Evolutionary conservation across 2,113 vertebrate species (phyloP), one percentile per base, ranked within the genome.

Genomic region (Lynx canadensis): DNA sequence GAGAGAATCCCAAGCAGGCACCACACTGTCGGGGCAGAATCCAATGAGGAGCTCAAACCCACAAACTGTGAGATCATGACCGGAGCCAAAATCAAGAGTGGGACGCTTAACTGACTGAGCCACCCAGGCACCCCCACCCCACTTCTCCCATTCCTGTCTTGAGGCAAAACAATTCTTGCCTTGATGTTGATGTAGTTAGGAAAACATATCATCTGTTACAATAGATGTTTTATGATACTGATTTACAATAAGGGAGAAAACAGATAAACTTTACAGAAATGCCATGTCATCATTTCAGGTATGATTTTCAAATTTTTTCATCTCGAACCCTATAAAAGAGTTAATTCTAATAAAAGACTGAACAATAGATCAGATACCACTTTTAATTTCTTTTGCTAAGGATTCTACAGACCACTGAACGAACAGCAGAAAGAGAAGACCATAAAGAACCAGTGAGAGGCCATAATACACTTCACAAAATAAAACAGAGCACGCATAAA

Each of bases 201-300:
- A 57, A 89, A 94, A 92, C 66, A 76, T 36, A 87, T 89, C 65
- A 57, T 7, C 8, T 74, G 3, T 48, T 65, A 68, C 85, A 85
- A 92, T 76, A 63, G 63, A 90, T 33, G 48, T 79, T 74, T 92
- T 69, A 78, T 60, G 36, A 90, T 88, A 38, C 3, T 89, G 57
- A 82, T 27, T 91, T 89, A 84, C 13, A 88, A 2, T 86, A 86
- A 90, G 0, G 21, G 10, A 45, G 65, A 96, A 92, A 92, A 60
- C 71, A 92, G 50, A 76, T 31, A 94, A 65, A 89, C 48, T 50
- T 86, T 41, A 31, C 23, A 94, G 66, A 94, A 89, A 87, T 38
- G 14, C 8, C 15, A 88, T 41, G 7, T 66, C 21, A 68, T 94
- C 14, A 63, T 89, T 69, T 97, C 52, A 71, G n/a, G 29, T 38